Conservation (phyloP, 2,113 vertebrate genomes). For the Trichechus manatus region DNA sequence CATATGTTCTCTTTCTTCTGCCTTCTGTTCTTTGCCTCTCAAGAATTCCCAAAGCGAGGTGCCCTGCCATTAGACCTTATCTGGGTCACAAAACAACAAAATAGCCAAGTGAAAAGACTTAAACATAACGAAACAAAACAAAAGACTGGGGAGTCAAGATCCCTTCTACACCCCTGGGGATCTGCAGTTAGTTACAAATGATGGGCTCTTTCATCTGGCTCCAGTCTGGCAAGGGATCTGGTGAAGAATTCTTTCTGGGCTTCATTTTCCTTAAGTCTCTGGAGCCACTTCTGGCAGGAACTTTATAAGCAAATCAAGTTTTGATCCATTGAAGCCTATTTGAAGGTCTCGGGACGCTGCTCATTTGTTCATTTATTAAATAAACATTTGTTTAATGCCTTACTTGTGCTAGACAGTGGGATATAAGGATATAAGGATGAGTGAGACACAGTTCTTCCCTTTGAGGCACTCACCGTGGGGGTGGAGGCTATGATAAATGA, state of each 20-base stretch:
- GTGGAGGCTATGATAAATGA: not conserved
- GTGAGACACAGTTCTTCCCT: no score
- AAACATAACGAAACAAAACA: not conserved
- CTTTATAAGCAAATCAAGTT: slow-evolving; percentile 60
- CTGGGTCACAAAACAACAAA: slow-evolving; percentile 47
- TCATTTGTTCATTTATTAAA: slow-evolving; percentile 49
- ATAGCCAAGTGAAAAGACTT: slow-evolving; percentile 44
- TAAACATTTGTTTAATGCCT: slow-evolving; percentile 15
- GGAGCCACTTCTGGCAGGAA: slow-evolving; percentile 40
- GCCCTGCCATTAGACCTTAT: not conserved
- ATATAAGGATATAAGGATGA: not conserved
- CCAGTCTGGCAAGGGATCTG: not conserved
- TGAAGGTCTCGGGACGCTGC: not conserved
- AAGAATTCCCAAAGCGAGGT: slow-evolving; percentile 48
- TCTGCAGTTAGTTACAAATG: slow-evolving; percentile 19
- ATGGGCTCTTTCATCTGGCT: slow-evolving; percentile 24
- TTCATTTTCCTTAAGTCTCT: slow-evolving; percentile 60
- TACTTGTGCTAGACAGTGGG: not conserved
- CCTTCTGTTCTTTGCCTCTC: slow-evolving; percentile 23
- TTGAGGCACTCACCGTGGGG: not conserved
- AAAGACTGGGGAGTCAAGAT: not conserved
- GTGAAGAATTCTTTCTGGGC: slow-evolving; percentile 34
- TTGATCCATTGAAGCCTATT: slow-evolving; percentile 45
- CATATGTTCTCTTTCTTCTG: not conserved
- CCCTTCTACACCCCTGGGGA: not conserved